Conservation (phyloP, 2,888 invertebrate genomes). For the Glomeris marginata region DNA sequence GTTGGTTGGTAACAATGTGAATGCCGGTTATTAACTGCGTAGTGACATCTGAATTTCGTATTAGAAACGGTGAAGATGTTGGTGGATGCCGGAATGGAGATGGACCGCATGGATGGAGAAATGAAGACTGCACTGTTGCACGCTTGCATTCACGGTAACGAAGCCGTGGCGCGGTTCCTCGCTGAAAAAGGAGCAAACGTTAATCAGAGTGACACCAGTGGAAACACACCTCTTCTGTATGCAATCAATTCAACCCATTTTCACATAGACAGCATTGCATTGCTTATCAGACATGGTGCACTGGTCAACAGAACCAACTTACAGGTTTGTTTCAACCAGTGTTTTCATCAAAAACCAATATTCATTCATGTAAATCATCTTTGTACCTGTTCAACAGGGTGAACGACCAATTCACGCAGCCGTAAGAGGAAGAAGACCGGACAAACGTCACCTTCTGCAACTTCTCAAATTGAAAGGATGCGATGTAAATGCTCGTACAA, state of each 20-base stretch:
- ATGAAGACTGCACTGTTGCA: conserved; percentile 19
- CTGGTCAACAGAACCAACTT: conserved; percentile 11
- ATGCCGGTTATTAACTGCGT: too few relatives aligned
- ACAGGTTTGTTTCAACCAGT: too few relatives aligned
- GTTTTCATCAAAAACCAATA: too few relatives aligned
- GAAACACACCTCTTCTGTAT: conserved; percentile 20
- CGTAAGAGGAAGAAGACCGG: conserved; percentile 9
- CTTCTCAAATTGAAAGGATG: conserved; percentile 16
- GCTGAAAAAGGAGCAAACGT: conserved; percentile 19
- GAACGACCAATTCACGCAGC: conserved; percentile 17
- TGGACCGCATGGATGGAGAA: conserved; percentile 17
- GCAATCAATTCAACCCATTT: conserved; percentile 13
- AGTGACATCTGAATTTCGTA: too few relatives aligned
- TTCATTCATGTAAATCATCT: too few relatives aligned
- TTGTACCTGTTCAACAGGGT: conserved; percentile 6
- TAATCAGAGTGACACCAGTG: conserved; percentile 15
- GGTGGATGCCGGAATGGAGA: conserved; percentile 18
- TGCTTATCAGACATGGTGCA: conserved; percentile 17
- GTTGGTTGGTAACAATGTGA: conserved; percentile 12
- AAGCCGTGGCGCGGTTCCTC: conserved; percentile 18
- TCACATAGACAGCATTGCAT: conserved; percentile 13
- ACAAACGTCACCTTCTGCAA: neutral
- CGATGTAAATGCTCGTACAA: conserved; percentile 16
- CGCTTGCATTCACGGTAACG: conserved; percentile 18
- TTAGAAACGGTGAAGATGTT: conserved; percentile 14